These are phyloP conservation scores for Lypha dubia DNA, from an alignment of 2,888 invertebrate genomes.

Conservation along the genomic window DNA sequence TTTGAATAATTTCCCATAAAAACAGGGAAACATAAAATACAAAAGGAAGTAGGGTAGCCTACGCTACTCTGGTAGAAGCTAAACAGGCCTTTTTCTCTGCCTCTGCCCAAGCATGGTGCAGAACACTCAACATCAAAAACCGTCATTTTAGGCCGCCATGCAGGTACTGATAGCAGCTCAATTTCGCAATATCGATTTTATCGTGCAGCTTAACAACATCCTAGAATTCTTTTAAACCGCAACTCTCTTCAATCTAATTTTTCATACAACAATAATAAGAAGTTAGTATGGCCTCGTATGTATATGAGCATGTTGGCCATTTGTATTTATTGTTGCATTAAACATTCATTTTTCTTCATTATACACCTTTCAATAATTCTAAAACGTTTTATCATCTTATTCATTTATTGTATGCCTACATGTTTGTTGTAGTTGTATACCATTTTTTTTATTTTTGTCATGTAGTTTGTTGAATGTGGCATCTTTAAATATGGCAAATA, in stretches of 20 bases:
- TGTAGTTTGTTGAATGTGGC: constrained; percentile 39
- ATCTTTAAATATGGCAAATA: constrained; percentile 69
- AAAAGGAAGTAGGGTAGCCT: no score
- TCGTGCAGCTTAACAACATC: no score
- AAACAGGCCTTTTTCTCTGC: no score
- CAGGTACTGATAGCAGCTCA: no score
- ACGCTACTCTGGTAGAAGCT: no score
- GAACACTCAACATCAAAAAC: no score
- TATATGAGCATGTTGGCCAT: neutral
- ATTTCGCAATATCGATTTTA: no score
- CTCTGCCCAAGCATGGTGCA: no score
- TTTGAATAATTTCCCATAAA: no score
- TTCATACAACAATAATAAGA: constrained; percentile 41
- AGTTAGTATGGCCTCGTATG: no score
- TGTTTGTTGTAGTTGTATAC: neutral
- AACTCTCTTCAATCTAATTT: constrained; percentile 29
- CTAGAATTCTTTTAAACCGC: neutral
- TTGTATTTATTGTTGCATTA: constrained; percentile 55
- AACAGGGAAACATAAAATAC: no score
- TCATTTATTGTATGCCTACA: constrained; percentile 19
- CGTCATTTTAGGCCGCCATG: no score
- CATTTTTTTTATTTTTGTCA: constrained; percentile 16
- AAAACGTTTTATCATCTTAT: constrained; percentile 68
- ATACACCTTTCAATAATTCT: constrained; percentile 70
- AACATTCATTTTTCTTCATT: constrained; percentile 71